Evolutionary conservation across 2,113 vertebrate species (phyloP).

Genomic region (Silurus meridionalis): DNA sequence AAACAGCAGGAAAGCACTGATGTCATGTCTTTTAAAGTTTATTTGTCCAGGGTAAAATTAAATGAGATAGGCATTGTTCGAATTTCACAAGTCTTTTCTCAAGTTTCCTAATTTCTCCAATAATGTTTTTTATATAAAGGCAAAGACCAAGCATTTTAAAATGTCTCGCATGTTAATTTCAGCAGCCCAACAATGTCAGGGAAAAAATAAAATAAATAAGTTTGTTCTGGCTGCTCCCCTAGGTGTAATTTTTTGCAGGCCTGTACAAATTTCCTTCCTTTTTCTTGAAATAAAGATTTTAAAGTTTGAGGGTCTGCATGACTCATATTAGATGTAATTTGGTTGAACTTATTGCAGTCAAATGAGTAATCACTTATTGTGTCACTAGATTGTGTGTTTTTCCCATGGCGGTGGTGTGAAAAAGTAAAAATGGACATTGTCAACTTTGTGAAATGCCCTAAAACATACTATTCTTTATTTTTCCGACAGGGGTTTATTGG

Average conservation of each 20-base stretch:
- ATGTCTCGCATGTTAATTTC: conserved; percentile 27
- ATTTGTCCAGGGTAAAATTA: conserved; percentile 12
- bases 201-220: conserved; percentile 41
- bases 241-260: conserved; percentile 23
- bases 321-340: conserved; percentile 13
- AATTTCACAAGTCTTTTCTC: background rate
- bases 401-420: background rate
- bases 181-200: conserved; percentile 47
- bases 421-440: background rate
- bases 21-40: background rate
- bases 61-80: background rate
- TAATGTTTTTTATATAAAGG: background rate
- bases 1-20: background rate
- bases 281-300: conserved; percentile 24
- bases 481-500: conserved; percentile 29
- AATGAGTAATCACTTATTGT: background rate
- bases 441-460: background rate
- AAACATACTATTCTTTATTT: conserved; percentile 27
- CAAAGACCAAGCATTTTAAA: background rate
- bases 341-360: background rate
- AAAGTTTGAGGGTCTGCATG: conserved; percentile 25
- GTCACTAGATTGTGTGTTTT: background rate
- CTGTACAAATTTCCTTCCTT: conserved; percentile 27
- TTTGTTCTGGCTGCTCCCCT: conserved; percentile 38
- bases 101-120: conserved; percentile 9